Base-by-base conservation (phyloP, 2,888 invertebrate genomes). In the Actias luna region DNA sequence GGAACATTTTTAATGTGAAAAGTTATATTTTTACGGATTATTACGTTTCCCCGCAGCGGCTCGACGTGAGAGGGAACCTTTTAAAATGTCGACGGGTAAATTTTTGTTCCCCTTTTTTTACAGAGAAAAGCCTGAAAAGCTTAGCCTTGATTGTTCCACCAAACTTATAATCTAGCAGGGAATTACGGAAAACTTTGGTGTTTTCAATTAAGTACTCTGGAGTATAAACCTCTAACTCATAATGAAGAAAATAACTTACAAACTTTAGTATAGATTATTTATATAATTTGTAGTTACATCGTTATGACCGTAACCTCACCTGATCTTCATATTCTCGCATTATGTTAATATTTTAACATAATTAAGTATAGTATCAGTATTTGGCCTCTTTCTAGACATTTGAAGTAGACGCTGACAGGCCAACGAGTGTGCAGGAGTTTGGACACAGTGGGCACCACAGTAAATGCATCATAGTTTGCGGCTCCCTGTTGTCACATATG, bases 1-100 rank as follows among this genome's bases (percentile, higher is more conserved):
- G n/a, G 25, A 55, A 55, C 29, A 29, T 55, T 55, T 55, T 14
- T 7, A 5, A 55, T n/a, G 29, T 55, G 29, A 55, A 55, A 55
- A 55, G 16, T 55, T 29, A 55, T 55, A 29, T 29, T 29, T 55
- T 55, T 55, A 55, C 0, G 29, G 55, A 55, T 55, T 55, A 55
- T 55, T 55, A 29, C 29, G 29, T 29, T 0, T n/a, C 50, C 29
- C 29, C 7, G 8, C 2, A n/a, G n/a, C 29, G 55, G 29, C 29
- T 29, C 2, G 29, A n/a, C 16, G 29, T 7, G 16, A n/a, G 55
- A 1, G 29, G 4, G n/a, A n/a, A 14, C 12, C 12, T 25, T 50
- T 50, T 25, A 50, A 25, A 22, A 50, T 50, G 25, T 12, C 46
- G 46, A 50, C 22, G 46, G 46, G 2, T 12, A 50, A 50, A 12